These are phyloP conservation scores for Drosophila nr. medialis DNA, from an alignment of 2,888 invertebrate species.

Conservation along the genomic window DNA sequence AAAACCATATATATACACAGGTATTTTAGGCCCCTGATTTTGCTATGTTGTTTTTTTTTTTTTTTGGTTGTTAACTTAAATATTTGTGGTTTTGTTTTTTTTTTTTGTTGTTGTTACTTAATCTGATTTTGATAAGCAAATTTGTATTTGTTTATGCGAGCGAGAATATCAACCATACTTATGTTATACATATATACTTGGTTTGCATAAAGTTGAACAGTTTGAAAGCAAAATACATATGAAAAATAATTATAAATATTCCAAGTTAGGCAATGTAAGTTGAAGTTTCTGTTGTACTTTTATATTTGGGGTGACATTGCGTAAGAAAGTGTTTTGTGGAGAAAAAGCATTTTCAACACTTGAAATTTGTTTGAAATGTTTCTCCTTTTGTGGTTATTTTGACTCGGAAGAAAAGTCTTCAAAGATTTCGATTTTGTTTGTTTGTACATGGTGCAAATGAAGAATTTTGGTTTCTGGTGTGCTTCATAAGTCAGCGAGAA, in stretches of 20 bases:
- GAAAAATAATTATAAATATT: conserved; percentile 53
- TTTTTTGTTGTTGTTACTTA: conserved; percentile 49
- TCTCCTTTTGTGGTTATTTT: conserved; percentile 30
- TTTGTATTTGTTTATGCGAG: conserved; percentile 42
- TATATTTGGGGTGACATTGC: conserved; percentile 41
- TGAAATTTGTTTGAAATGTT: conserved; percentile 49
- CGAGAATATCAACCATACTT: conserved; percentile 45
- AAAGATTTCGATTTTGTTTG: conserved; percentile 22
- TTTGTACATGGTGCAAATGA: conserved; percentile 72
- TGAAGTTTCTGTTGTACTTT: conserved; percentile 47
- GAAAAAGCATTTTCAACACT: conserved; percentile 57
- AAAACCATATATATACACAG: conserved; percentile 87
- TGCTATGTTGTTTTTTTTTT: conserved; percentile 72
- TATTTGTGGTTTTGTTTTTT: conserved; percentile 62
- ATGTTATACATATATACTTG: conserved; percentile 42
- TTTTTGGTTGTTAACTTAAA: conserved; percentile 37
- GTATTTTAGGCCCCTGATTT: conserved; percentile 84
- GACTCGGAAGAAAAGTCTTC: conserved; percentile 49
- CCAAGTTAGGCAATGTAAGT: conserved; percentile 53
- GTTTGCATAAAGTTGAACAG: conserved; percentile 50
- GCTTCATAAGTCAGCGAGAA: conserved; percentile 72
- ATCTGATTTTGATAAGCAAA: conserved; percentile 67
- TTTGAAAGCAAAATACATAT: conserved; percentile 56
- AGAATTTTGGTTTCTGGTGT: conserved; percentile 63
- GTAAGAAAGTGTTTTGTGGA: conserved; percentile 44